Conservation (phyloP, 2,888 invertebrate species). For the Clusia tigrina region DNA sequence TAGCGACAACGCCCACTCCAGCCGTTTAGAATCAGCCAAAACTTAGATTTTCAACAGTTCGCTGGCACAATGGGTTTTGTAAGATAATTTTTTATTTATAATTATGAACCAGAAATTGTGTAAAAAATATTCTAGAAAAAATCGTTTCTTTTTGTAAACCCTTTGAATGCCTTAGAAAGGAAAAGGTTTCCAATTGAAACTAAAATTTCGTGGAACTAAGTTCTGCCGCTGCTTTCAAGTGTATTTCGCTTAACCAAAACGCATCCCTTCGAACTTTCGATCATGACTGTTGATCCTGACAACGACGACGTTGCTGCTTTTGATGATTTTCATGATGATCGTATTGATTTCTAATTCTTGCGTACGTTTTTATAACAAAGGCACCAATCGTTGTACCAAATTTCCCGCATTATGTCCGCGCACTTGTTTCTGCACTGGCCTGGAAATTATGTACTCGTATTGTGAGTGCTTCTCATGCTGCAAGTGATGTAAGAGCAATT, state of each 20-base stretch:
- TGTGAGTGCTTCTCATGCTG: slow-evolving; percentile 36
- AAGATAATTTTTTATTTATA: neutral
- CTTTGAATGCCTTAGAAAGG: slow-evolving; percentile 14
- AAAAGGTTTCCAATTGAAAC: slow-evolving; percentile 5
- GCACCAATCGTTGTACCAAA: neutral
- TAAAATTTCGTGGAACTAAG: slow-evolving; percentile 23
- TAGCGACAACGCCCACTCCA: slow-evolving; percentile 35
- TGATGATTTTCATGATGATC: slow-evolving; percentile 8
- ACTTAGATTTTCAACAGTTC: slow-evolving; percentile 9
- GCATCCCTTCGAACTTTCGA: slow-evolving; percentile 22
- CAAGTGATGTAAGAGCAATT: slow-evolving; percentile 35
- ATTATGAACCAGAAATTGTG: no score
- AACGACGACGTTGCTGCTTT: no score
- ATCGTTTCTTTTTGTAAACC: slow-evolving; percentile 15
- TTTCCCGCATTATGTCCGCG: slow-evolving; percentile 15
- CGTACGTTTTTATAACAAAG: neutral
- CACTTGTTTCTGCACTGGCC: slow-evolving; percentile 25
- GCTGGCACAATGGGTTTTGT: slow-evolving; percentile 22
- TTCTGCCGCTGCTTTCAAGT: slow-evolving; percentile 11
- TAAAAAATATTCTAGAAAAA: neutral
- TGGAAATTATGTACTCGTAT: slow-evolving; percentile 37
- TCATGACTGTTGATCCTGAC: slow-evolving; percentile 27
- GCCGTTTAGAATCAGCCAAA: slow-evolving; percentile 1
- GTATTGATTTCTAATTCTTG: slow-evolving; percentile 9
- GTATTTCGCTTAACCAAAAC: neutral